Evolutionary conservation across 2,888 invertebrate species (phyloP), one percentile per base, ranked within the genome.

Genomic region (Tenodera sinensis): DNA sequence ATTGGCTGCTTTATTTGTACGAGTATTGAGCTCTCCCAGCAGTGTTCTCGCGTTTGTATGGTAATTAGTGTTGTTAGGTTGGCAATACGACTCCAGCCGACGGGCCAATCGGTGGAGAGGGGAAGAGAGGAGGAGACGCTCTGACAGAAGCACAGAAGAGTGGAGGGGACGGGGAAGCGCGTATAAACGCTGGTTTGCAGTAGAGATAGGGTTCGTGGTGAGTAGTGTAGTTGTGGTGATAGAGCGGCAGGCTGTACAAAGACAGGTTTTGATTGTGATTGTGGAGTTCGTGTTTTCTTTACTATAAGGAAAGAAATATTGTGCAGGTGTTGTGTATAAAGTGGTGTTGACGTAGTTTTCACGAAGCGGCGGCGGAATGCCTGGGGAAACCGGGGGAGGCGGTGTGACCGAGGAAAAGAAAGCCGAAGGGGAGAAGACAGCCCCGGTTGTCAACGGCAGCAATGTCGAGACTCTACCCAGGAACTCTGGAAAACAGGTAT

Each of bases 401-500:
- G 87, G 42, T 12, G 27, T 83, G 8, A 27, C 87, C 82, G 87
- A 20, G 82, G 87, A 87, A 15, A 83, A 87, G 34, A 12, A 20
- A n/a, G n/a, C 8, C 8, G 34, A 83, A 34, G 42, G 34, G 30
- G 87, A 87, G 25, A 87, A 87, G 27, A 87, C 82, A 92, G 95
- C 95, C 90, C 95, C 95, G 90, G 94, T 95, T 89, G 95, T 95
- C 91, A 95, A 95, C 92, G 95, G 95, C 91, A 95, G 94, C 90
- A 95, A 95, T 92, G 94, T 95, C 93, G 95, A 95, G 93, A 95
- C 95, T 82, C 92, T 95, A 91, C 95, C 95, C 83, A 94, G 95
- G 91, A 82, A 54, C 54, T 93, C 94, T 90, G 95, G 94, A 91
- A 95, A 95, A 93, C 95, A 95, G 94, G 95, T 95, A 93, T 20